Evolutionary conservation across 2,888 invertebrate species (phyloP).

Genomic region (Polydesmus complanatus): DNA sequence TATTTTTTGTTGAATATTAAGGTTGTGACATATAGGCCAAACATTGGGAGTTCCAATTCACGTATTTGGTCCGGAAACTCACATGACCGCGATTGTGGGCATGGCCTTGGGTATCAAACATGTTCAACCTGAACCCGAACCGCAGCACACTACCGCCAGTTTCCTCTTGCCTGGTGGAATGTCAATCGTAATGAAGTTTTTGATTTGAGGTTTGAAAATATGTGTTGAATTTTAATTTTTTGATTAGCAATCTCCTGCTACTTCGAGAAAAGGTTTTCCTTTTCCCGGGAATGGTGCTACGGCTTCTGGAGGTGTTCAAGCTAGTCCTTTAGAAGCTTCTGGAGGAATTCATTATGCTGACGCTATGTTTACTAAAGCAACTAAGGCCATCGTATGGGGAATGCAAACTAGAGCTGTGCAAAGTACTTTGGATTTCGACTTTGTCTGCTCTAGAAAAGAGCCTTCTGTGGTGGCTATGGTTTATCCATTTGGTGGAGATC

Average conservation of each 20-base stretch:
- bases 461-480: slow-evolving; percentile 87
- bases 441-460: slow-evolving; percentile 71
- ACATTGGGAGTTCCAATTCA: slow-evolving; percentile 72
- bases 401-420: slow-evolving; percentile 96
- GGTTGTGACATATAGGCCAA: slow-evolving; percentile 29
- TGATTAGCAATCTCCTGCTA: not conserved
- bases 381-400: slow-evolving; percentile 95
- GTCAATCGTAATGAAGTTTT: too few species aligned
- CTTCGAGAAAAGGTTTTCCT: not conserved
- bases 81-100: slow-evolving; percentile 99
- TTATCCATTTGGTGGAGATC: slow-evolving; percentile 91
- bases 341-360: not conserved
- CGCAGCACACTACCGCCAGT: slow-evolving; percentile 72
- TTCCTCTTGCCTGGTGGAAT: slow-evolving; percentile 70
- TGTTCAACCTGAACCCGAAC: slow-evolving; percentile 50
- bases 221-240: not conserved
- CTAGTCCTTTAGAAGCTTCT: too few species aligned
- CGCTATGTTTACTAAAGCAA: slow-evolving; percentile 36
- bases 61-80: slow-evolving; percentile 96
- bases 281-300: too few species aligned
- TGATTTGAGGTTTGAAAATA: too few species aligned
- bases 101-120: slow-evolving; percentile 85
- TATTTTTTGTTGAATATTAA: slow-evolving; percentile 5
- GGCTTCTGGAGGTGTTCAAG: not conserved
- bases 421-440: slow-evolving; percentile 92